Base-by-base conservation (phyloP, 2,888 invertebrate genomes). In the Prosapia bicincta region DNA sequence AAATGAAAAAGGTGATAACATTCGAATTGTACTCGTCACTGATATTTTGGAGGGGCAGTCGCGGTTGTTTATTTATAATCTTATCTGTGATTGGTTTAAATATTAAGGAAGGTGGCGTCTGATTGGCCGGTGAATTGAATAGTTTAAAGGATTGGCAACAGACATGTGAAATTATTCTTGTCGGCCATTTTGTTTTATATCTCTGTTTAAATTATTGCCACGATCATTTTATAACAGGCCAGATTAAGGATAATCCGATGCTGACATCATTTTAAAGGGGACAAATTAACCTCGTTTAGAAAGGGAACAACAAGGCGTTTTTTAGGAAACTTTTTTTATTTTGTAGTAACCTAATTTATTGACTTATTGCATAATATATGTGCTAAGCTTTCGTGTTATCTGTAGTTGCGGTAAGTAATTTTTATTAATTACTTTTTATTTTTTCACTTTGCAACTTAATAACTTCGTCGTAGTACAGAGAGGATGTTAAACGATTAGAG, bases 91-190 rank as follows among this genome's bases (percentile, higher is more conserved):
- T 54, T 54, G 54, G 54, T 54, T 54, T 54, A 54, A 54, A 20
- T 54, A 54, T 54, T 54, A 54, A 54, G 54, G 54, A 54, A 20
- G 54, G 54, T 20, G n/a, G 54, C 54, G 13, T n/a, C 20, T 54
- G 54, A 54, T 54, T 54, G 54, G 54, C 54, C 54, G 54, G 20
- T 54, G 54, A n/a, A 54, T 54, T 54, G 54, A 54, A 54, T 54
- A 54, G 54, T 54, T 54, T 54, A 54, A 54, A 54, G 54, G 54
- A 54, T 54, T 54, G 54, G 54, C 54, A 54, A 54, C 54, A 54
- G 54, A 54, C 54, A 54, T 20, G 54, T 54, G 54, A 54, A 54
- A 54, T 54, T 54, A 54, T 54, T 20, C 54, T 54, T 54, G 54
- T 54, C 54, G 54, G 54, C 54, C 54, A 54, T 54, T 54, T 54